phyloP scores from a whole-genome alignment of 35 echinoderm and acorn worm species.

The Apostichopus californicus region DNA sequence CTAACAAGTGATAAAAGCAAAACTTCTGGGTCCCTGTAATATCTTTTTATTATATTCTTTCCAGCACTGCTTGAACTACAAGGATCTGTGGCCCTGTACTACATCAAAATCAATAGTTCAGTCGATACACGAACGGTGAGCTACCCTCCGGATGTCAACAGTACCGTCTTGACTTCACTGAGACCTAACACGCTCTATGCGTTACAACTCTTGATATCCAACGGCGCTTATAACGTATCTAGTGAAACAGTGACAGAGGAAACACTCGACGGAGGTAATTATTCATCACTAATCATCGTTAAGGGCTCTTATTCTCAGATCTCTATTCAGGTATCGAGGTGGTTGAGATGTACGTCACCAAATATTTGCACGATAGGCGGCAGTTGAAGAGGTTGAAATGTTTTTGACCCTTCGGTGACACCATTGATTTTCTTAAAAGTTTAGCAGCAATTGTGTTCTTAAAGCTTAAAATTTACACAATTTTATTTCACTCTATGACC shows the following conservation, averaged over 20 bases:
- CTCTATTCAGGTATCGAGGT: too few species aligned
- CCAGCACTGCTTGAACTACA: constrained; percentile 82
- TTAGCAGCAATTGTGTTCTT: too few species aligned
- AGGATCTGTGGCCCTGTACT: constrained; percentile 77
- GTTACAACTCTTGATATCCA: constrained; percentile 77
- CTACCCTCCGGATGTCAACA: constrained; percentile 60
- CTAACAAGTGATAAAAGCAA: too few species aligned
- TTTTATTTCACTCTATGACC: too few species aligned
- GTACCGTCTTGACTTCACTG: constrained; percentile 56
- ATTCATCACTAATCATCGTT: too few species aligned
- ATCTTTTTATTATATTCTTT: not conserved
- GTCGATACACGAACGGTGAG: constrained; percentile 28
- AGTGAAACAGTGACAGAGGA: constrained; percentile 67
- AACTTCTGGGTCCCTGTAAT: not conserved
- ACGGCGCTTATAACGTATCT: constrained; percentile 91
- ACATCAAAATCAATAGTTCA: constrained; percentile 60
- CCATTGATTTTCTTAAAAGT: too few species aligned
- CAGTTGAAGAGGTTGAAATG: too few species aligned
- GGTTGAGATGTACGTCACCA: too few species aligned
- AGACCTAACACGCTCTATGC: constrained; percentile 87
- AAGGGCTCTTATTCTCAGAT: too few species aligned
- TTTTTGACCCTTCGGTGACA: too few species aligned
- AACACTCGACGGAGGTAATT: constrained; percentile 90
- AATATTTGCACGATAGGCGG: too few species aligned
- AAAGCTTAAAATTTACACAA: too few species aligned